Percentiles rank a stretch among this genome's conserved stretches.
Evolutionary conservation across 2,797 vertebrate species (phyloP).

Genomic region (Clarias laeviceps): DNA sequence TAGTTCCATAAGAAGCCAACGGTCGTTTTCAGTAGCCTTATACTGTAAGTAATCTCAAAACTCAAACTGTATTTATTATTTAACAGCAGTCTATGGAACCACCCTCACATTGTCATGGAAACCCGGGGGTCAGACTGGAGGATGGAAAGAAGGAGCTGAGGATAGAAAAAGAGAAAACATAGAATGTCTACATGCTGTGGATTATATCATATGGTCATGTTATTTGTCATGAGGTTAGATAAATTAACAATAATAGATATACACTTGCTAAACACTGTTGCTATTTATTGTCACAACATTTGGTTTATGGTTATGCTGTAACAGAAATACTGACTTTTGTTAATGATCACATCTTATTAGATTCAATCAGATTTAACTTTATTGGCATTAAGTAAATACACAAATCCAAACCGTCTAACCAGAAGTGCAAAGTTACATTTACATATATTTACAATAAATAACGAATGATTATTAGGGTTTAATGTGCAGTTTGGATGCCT

Average conservation of each 20-base stretch:
- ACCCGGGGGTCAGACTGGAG: constrained; percentile 51
- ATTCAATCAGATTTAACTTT: no score
- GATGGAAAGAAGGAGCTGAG: constrained; percentile 39
- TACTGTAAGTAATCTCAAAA: constrained; percentile 40
- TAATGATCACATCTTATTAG: not conserved
- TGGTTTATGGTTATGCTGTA: not conserved
- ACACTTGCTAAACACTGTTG: not conserved
- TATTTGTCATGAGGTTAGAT: not conserved
- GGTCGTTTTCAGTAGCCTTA: constrained; percentile 42
- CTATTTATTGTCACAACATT: not conserved
- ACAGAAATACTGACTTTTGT: not conserved
- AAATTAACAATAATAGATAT: not conserved
- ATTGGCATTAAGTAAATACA: no score
- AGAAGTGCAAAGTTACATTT: no score
- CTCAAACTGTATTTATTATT: constrained; percentile 54
- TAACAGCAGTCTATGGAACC: constrained; percentile 46
- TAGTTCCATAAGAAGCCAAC: constrained; percentile 24
- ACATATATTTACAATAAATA: no score
- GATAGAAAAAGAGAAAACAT: not conserved
- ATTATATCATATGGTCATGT: not conserved
- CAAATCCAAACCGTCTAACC: no score
- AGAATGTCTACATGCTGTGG: not conserved
- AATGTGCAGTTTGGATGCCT: no score
- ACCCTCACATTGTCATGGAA: constrained; percentile 53
- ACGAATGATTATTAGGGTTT: no score